A percentile compares a stretch with the other conserved stretches of the same genome.
Evolutionary conservation across 2,113 vertebrate genomes (phyloP).

Genomic region (Circaetus gallicus): DNA sequence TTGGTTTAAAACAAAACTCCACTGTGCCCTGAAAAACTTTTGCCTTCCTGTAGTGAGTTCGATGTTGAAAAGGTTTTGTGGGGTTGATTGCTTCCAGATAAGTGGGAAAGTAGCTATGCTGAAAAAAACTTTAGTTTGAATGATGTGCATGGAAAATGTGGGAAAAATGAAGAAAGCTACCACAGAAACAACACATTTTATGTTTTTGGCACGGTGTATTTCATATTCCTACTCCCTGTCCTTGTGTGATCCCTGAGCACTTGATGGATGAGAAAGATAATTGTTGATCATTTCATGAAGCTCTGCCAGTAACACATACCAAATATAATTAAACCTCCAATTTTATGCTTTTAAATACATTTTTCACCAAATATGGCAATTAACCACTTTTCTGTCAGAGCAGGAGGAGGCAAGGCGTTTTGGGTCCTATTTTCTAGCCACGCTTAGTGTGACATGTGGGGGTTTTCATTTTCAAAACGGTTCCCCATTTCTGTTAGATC

Average conservation of each 20-base stretch:
- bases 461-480: background rate
- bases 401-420: background rate
- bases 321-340: constrained; percentile 51
- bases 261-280: constrained; percentile 63
- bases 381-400: background rate
- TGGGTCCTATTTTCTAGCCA: background rate
- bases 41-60: background rate
- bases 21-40: background rate
- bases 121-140: background rate
- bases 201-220: constrained; percentile 7
- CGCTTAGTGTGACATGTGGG: background rate
- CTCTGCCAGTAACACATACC: constrained; percentile 34
- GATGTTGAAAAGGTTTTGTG: constrained; percentile 12
- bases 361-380: constrained; percentile 29
- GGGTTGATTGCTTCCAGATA: constrained; percentile 40
- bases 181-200: background rate
- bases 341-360: constrained; percentile 26
- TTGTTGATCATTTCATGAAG: constrained; percentile 62
- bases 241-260: constrained; percentile 42
- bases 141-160: background rate
- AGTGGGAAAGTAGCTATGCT: background rate
- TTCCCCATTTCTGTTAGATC: background rate
- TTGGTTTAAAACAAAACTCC: constrained; percentile 2
- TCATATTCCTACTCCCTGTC: constrained; percentile 32
- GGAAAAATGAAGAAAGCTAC: background rate